Conservation (phyloP, 2,797 vertebrate species). For the Fistularia tabacaria region DNA sequence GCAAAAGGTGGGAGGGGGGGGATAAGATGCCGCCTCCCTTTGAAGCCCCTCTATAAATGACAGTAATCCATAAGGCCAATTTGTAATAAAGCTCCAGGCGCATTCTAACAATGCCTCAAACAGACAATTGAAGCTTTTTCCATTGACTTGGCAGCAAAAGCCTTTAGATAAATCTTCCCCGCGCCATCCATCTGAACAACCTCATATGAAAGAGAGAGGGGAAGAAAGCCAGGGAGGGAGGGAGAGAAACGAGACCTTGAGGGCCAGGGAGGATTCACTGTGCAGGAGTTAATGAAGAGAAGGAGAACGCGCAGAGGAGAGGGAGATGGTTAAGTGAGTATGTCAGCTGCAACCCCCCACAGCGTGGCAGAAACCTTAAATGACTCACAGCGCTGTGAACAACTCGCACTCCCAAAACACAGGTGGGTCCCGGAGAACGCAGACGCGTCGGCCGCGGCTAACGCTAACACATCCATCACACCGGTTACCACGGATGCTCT, state of each 20-base stretch:
- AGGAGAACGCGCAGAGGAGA: slow-evolving; percentile 56
- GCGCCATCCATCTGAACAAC: slow-evolving; percentile 68
- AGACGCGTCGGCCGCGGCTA: slow-evolving; percentile 24
- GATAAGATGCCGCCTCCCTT: slow-evolving; percentile 54
- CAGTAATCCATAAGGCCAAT: slow-evolving; percentile 74
- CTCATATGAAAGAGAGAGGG: slow-evolving; percentile 63
- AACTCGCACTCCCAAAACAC: slow-evolving; percentile 42
- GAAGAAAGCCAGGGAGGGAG: slow-evolving; percentile 18
- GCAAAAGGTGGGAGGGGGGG: slow-evolving; percentile 52
- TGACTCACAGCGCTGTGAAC: slow-evolving; percentile 62
- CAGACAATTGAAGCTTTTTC: slow-evolving; percentile 63
- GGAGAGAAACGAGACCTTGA: slow-evolving; percentile 58
- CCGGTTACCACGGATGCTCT: slow-evolving; percentile 35
- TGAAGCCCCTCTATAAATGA: slow-evolving; percentile 65
- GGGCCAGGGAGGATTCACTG: slow-evolving; percentile 66
- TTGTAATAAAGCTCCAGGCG: slow-evolving; percentile 72
- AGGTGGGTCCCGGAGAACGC: slow-evolving; percentile 61
- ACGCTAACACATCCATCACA: slow-evolving; percentile 43
- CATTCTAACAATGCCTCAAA: slow-evolving; percentile 69
- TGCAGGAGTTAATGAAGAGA: slow-evolving; percentile 73
- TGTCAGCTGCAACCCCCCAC: slow-evolving; percentile 67
- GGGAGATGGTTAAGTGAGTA: slow-evolving; percentile 67
- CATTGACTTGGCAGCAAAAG: slow-evolving; percentile 70
- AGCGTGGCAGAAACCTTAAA: slow-evolving; percentile 58
- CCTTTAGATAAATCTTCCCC: slow-evolving; percentile 68